Evolutionary conservation across 1,140 invertebrate species (phyloP), one percentile per base, ranked within the genome.

Genomic region (Drosophila sulfurigaster): DNA sequence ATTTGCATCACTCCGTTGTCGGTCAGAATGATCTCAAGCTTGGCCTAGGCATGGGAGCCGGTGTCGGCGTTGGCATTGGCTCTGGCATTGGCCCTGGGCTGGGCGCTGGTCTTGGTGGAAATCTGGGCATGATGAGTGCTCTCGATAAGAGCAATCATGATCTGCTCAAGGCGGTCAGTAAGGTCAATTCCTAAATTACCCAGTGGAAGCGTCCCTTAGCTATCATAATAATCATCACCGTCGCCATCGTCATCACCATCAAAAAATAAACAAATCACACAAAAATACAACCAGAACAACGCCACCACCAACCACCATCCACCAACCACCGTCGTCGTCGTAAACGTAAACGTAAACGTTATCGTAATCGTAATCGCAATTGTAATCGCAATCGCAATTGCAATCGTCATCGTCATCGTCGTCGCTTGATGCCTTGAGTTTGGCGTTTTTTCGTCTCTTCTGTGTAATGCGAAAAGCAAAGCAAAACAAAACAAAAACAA

Each of bases 111-210:
- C 78, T 91, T 5, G 85, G 91, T n/a, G 86, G 92, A 43, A 92
- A 93, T 71, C 77, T 93, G 65, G 91, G 92, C 46, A 93, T 93
- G 92, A 92, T 94, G 68, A 92, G 93, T 76, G 93, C 94, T 46
- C 82, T 94, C 32, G 94, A 94, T 71, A 95, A 95, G 81, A 93
- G 93, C 78, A 94, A 94, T 92, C 94, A 93, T 72, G 94, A 94
- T 91, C 93, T 94, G 69, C 93, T 95, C 51, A 94, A 95, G 79
- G 94, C 94, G 57, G 94, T 95, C 73, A 94, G 93, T 90, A 94
- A 94, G 91, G 94, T 95, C 54, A 94, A 94, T 68, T 94, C 94
- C 93, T 94, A 94, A 93, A 66, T 54, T 15, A 15, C 49, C 41
- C 35, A 35, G 41, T 67, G 67, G 75, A 66, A 66, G 51, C 62